These are phyloP conservation scores for Paratrypauchen microcephalus DNA, from an alignment of 2,797 vertebrate species.

Conservation along the genomic window DNA sequence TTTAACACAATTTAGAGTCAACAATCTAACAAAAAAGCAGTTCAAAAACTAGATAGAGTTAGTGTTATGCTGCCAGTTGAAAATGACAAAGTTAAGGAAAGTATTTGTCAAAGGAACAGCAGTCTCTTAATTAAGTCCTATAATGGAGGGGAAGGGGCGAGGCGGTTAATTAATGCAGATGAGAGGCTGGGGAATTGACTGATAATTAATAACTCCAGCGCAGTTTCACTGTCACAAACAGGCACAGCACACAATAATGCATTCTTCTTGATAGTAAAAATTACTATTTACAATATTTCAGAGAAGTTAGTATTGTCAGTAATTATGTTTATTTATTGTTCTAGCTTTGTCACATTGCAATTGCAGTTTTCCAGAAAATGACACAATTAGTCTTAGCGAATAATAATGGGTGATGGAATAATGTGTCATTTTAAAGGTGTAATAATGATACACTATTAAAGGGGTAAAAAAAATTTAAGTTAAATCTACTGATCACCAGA, in stretches of 20 bases:
- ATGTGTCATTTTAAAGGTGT: too few species aligned
- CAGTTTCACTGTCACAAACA: slow-evolving; percentile 5
- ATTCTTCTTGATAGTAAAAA: not conserved
- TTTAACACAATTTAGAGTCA: not conserved
- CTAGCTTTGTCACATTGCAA: not conserved
- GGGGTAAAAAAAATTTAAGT: too few species aligned
- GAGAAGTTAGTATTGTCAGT: not conserved
- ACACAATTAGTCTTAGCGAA: too few species aligned
- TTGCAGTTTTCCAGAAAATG: not conserved
- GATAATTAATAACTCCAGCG: slow-evolving; percentile 7
- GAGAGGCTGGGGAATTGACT: slow-evolving; percentile 2
- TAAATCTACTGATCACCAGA: too few species aligned
- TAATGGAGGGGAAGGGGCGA: slow-evolving; percentile 9
- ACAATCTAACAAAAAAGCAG: not conserved
- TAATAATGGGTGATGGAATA: too few species aligned
- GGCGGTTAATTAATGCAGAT: slow-evolving; percentile 13
- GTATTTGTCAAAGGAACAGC: slow-evolving; percentile 8
- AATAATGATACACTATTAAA: too few species aligned
- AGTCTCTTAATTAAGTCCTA: slow-evolving; percentile 11
- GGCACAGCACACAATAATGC: not conserved
- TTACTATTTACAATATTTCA: not conserved
- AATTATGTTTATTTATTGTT: not conserved
- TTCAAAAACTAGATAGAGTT: not conserved
- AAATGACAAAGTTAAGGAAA: slow-evolving; percentile 9
- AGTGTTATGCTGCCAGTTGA: not conserved